Base-by-base conservation (phyloP, 2,888 invertebrate genomes). In the Drosophila macrospina region DNA sequence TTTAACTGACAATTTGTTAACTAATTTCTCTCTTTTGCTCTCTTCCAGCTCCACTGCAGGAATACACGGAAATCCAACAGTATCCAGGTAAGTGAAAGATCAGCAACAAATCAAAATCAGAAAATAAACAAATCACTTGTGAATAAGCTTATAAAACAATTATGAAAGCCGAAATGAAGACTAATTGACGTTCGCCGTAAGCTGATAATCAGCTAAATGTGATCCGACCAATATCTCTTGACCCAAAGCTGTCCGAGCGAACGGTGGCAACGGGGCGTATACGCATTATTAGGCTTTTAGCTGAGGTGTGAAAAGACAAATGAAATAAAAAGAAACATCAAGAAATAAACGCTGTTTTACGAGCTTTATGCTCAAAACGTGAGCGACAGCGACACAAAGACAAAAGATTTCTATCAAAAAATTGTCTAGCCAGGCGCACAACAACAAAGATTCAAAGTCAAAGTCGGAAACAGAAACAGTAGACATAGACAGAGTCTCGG, bases 41-140 rank as follows among this genome's bases (percentile, higher is more conserved):
- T 79, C 86, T 95, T 95, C 81, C 94, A 95, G 95, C 95, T 91
- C 95, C 95, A 85, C 91, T 94, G 72, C 93, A 93, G 89, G 94
- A 95, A 85, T 93, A 93, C 45, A 89, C 95, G 71, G 94, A 94
- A 87, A 92, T 95, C 91, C 95, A 95, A 91, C 93, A 94, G 90
- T 94, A 95, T 91, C 94, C 95, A 91, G 93, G 93, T 93, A 91
- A 93, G 91, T 87, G 34, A 8, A 2, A 34, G 7, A 11, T 4
- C 24, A 5, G 6, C 24, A 8, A 11, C 41, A 13, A 37, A 34
- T 26, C 7, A 13, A 44, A 16, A 36, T n/a, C 13, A 15, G 26
- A 39, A n/a, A 26, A 20, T 30, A 26, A 36, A 24, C 36, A 5
- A 1, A n/a, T 3, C 24, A 42, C 30, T 30, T 11, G 16, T 34